Percentiles rank a stretch among this genome's conserved stretches.
Evolutionary conservation across 2,113 vertebrate genomes (phyloP).

Genomic region (Sinocyclocheilus grahami): DNA sequence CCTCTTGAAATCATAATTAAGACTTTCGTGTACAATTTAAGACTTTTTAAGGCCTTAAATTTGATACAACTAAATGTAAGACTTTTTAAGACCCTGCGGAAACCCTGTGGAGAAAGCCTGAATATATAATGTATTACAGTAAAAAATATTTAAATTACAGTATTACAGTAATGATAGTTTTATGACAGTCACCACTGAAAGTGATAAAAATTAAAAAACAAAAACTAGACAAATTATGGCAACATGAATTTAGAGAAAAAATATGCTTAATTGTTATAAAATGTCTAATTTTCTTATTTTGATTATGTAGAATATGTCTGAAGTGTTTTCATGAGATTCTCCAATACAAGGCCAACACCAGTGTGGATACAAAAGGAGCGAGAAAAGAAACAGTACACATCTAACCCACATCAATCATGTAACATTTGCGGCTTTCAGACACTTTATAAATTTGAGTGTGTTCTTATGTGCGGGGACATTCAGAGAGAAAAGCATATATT

Average conservation of each 20-base stretch:
- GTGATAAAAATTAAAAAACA: neutral
- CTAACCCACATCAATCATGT: neutral
- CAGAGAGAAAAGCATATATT: constrained; percentile 53
- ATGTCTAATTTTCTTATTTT: neutral
- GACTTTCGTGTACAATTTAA: no score
- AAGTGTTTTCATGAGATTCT: neutral
- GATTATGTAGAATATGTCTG: neutral
- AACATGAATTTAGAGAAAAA: neutral
- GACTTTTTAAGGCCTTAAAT: no score
- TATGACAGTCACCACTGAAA: neutral
- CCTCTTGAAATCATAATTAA: no score
- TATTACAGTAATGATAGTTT: neutral
- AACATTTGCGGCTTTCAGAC: constrained; percentile 24
- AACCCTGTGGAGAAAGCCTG: no score
- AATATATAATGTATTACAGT: no score
- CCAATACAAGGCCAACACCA: neutral
- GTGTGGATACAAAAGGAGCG: neutral
- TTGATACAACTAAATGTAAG: no score
- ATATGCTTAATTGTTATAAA: neutral
- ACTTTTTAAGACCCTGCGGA: no score
- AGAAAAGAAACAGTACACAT: neutral
- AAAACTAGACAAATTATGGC: neutral
- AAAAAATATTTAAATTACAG: no score
- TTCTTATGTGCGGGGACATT: no score
- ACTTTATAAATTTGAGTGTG: constrained; percentile 14